Base-by-base conservation (phyloP, 2,113 vertebrate genomes). In the Tychaedon coryphoeus region DNA sequence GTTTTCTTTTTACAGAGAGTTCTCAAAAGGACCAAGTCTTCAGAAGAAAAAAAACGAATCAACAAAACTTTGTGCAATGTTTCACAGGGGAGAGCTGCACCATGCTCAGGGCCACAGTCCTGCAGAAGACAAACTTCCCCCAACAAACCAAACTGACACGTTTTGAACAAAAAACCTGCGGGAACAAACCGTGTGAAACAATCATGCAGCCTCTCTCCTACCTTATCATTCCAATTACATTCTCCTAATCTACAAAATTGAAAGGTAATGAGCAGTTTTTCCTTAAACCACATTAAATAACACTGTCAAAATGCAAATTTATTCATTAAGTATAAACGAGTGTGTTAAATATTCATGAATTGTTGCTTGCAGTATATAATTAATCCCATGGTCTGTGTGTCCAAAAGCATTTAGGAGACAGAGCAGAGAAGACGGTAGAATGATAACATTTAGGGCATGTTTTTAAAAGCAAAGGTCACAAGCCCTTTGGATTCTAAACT, bases 291-390 rank as follows among this genome's bases (percentile, higher is more conserved):
- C 96, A 97, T 97, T 98, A 98, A 98, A 98, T 97, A 98, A 98
- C 97, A 97, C 97, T 97, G 98, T 98, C 98, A 98, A 98, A 98
- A 98, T 98, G 98, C 97, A 98, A 98, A 98, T 98, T 98, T 98
- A 98, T 98, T 98, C 97, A 98, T 98, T 98, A 98, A 98, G 97
- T 98, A 98, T 98, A 98, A 97, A 98, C 98, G 97, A 98, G 93
- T 65, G 60, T 97, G 96, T 98, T 98, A 98, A 98, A 98, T 98
- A 98, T 98, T 98, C 98, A 98, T 98, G 98, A 98, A 97, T 96
- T 98, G 97, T 98, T 98, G 94, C 96, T 98, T 95, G 95, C 94
- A 94, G 95, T 97, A 95, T 98, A 96, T 98, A 98, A 98, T 98
- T 98, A 98, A 98, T 98, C 97, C 97, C 96, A 92, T 95, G 97